Conservation (phyloP, 2,797 vertebrate genomes). For the Mycteria americana region DNA sequence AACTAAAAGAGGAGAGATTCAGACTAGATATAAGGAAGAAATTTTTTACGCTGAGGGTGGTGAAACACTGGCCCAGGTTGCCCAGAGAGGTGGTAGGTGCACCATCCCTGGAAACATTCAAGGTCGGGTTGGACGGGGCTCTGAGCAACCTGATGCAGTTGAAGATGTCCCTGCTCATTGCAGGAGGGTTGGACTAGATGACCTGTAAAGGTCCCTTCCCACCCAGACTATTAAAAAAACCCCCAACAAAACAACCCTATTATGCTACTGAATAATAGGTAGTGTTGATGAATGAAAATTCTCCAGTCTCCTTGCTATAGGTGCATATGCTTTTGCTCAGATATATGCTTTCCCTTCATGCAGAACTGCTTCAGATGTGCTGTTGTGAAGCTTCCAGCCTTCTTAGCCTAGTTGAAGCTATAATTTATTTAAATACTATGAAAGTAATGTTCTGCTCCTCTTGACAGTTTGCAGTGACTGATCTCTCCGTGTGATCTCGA, state of each 20-base stretch:
- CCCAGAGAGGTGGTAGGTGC: no score
- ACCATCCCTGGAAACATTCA: no score
- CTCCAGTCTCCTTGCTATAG: not conserved
- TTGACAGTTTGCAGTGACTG: not conserved
- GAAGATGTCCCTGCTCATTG: no score
- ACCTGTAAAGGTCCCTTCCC: no score
- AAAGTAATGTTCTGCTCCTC: not conserved
- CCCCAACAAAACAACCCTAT: not conserved
- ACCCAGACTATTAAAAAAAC: no score
- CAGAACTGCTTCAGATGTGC: not conserved
- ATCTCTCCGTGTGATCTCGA: not conserved
- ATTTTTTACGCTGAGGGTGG: no score
- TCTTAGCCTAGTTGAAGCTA: not conserved
- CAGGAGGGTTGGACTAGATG: no score
- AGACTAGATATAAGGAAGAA: no score
- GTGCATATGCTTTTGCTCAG: not conserved
- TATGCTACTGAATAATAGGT: rapidly evolving
- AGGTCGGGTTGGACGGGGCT: no score
- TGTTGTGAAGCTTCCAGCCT: not conserved
- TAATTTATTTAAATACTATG: not conserved
- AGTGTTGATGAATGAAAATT: rapidly evolving
- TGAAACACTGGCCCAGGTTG: no score
- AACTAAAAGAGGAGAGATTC: no score
- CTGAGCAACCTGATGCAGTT: no score
- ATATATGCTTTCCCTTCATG: not conserved